Base-by-base conservation (phyloP, 2,888 invertebrate species). In the Coelopa pilipes region DNA sequence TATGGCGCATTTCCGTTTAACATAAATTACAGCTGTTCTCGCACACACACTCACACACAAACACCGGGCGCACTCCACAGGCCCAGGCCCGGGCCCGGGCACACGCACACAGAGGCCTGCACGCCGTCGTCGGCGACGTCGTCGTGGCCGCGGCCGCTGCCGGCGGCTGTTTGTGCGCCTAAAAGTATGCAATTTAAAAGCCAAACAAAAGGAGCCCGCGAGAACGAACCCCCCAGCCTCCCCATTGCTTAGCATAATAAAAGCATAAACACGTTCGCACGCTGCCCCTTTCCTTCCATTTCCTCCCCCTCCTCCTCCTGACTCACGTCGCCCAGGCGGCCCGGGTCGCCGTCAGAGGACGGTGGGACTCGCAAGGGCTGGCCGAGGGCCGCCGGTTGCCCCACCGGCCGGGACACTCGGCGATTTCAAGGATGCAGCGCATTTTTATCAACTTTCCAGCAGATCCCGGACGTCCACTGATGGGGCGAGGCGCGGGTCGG, bases 1-100 rank as follows among this genome's bases (percentile, higher is more conserved):
- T 74, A 76, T 74, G 72, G 72, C 70, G 72, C 74, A 75, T 76
- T 76, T 76, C 75, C 76, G 76, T 66, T 74, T 72, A 74, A 72
- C 74, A 75, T 76, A 72, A 76, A 76, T 75, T 57, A 67, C 63
- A 62, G 70, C 57, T 75, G 72, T 75, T 70, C 72, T 62, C 75
- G 62, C 75, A 74, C 74, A 74, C 74, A 76, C 72, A 70, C 19
- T 60, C 65, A n/a, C 49, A 57, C 63, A 62, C 53, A 50, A 13
- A 66, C 34, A 47, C 34, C 34, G 4, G 34, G 34, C 34, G 7
- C 34, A 34, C 34, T 34, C 34, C 4, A 34, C 34, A 34, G 2
- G n/a, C n/a, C n/a, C n/a, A n/a, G n/a, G n/a, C n/a, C n/a, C n/a
- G n/a, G n/a, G n/a, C n/a, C n/a, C n/a, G n/a, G n/a, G 2, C 34